Evolutionary conservation across 2,113 vertebrate genomes (phyloP), one percentile per base, ranked within the genome.

Genomic region (Mustela lutreola): DNA sequence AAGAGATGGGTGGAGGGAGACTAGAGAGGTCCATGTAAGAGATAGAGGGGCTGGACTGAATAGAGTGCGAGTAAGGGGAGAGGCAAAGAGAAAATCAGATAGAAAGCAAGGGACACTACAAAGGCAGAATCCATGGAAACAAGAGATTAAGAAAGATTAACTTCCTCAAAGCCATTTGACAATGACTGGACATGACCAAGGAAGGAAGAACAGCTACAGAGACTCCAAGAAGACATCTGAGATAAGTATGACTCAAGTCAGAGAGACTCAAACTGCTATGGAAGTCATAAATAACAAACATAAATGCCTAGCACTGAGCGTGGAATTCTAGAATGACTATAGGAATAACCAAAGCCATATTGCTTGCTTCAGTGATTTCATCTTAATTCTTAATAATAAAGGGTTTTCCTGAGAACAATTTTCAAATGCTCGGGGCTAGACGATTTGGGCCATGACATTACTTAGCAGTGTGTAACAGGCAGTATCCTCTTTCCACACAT

Each of bases 331-430:
- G 24, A 14, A 84, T 2, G 67, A 79, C 60, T 82, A 14, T 0
- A 8, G 79, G 73, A 91, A 86, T 42, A 78, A 7, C 60, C 16
- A 24, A 42, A 81, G 50, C 45, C 18, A 19, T 58, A 7, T 21
- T 89, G 15, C 36, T 63, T 60, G 93, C 31, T 79, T 19, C 31
- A 26, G 4, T 50, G 28, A 92, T 97, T 80, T 50, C 28, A 4
- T 62, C 53, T 62, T 39, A 36, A 89, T 60, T 71, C 31, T n/a
- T 78, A 73, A 33, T 82, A 62, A 67, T 16, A 42, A 87, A 90
- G 24, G 60, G 60, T 87, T 60, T 22, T 56, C 22, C 60, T 26
- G 14, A 63, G 80, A 81, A 42, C 24, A 45, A 12, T n/a, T 81
- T 62, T 65, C 79, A 89, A 33, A 84, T 28, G 33, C 60, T 12